phyloP scores from a whole-genome alignment of 2,113 vertebrate species.

The Pycnonotus jocosus region DNA sequence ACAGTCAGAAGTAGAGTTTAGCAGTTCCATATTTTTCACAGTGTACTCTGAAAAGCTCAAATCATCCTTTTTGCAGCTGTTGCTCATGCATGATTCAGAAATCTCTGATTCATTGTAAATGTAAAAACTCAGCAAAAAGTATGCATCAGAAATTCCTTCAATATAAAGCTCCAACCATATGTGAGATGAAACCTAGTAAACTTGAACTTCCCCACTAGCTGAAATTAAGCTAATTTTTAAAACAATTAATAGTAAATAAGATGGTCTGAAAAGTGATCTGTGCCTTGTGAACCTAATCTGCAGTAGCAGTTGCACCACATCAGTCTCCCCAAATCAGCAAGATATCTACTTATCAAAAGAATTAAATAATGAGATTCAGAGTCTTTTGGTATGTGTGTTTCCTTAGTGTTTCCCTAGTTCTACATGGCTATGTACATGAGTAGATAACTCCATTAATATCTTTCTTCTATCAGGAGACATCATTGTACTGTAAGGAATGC shows the following conservation, averaged over 20 bases:
- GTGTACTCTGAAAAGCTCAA: not conserved
- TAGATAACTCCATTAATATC: not conserved
- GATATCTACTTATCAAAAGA: not conserved
- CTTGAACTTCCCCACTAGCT: not conserved
- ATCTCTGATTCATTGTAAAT: not conserved
- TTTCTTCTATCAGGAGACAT: not conserved
- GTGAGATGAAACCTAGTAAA: not conserved
- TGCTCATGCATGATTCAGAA: not conserved
- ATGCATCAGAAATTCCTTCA: not conserved
- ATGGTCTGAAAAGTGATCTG: not conserved
- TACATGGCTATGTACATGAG: not conserved
- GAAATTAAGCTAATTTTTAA: not conserved
- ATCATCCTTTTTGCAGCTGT: not conserved
- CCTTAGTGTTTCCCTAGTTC: not conserved
- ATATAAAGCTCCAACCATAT: not conserved
- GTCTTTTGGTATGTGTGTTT: not conserved
- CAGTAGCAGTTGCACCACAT: not conserved
- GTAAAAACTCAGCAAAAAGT: not conserved
- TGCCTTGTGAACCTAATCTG: not conserved
- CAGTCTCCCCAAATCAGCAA: not conserved
- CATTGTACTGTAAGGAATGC: not conserved
- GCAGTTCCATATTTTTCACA: not conserved
- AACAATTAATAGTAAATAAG: not conserved
- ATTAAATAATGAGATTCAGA: not conserved
- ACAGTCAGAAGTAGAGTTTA: not conserved